phyloP scores from a whole-genome alignment of 1,140 invertebrate species.

The Gerris buenoi region DNA sequence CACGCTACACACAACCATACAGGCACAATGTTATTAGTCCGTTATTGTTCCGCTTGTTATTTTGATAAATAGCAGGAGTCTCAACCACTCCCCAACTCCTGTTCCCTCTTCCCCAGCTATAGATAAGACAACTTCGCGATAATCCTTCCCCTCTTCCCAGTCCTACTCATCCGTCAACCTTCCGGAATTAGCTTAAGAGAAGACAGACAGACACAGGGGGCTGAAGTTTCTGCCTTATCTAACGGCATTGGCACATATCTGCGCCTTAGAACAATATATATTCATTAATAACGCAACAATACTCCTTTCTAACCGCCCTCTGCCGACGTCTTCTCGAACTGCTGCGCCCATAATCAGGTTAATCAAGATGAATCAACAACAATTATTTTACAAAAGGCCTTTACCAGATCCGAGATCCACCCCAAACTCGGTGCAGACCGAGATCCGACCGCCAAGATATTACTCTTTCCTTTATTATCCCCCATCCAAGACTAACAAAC shows the following conservation, averaged over 20 bases:
- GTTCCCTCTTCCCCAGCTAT: too few relatives aligned
- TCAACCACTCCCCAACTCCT: too few relatives aligned
- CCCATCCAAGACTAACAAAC: too few relatives aligned
- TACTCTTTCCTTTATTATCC: too few relatives aligned
- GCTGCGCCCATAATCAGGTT: not conserved
- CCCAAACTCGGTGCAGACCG: too few relatives aligned
- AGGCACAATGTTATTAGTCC: constrained; percentile 13
- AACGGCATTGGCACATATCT: not conserved
- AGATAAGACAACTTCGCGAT: not conserved
- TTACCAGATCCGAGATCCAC: too few relatives aligned
- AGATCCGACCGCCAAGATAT: too few relatives aligned
- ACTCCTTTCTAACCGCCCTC: too few relatives aligned
- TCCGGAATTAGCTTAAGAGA: not conserved
- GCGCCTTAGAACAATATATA: not conserved
- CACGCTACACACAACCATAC: not conserved
- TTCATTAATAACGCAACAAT: not conserved
- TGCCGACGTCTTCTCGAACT: too few relatives aligned
- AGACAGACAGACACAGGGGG: not conserved
- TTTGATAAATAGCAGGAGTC: constrained; percentile 17
- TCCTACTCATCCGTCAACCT: not conserved
- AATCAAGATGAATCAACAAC: not conserved
- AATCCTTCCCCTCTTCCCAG: not conserved
- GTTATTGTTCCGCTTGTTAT: constrained; percentile 18
- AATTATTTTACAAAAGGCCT: not conserved
- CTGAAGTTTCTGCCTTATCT: not conserved